Percentiles rank a stretch among this genome's conserved stretches.
Evolutionary conservation across 2,113 vertebrate species (phyloP).

Genomic region (Capreolus pygargus): DNA sequence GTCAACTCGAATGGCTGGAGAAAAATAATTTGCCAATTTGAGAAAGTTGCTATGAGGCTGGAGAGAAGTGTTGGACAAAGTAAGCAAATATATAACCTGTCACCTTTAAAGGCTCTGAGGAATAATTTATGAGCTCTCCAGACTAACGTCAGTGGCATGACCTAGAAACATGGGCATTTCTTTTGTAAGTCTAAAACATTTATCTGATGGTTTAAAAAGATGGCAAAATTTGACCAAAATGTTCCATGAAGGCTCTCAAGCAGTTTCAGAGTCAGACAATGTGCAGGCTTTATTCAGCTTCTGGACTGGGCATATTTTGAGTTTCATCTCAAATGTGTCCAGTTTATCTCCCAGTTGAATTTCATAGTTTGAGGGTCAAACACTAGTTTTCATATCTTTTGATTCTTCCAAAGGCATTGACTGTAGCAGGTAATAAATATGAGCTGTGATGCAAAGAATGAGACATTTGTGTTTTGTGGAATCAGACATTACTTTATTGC

Average conservation of each 20-base stretch:
- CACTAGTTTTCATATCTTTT: background rate
- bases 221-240: background rate
- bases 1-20: constrained; percentile 48
- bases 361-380: background rate
- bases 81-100: constrained; percentile 53
- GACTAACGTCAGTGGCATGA: background rate
- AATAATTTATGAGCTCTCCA: constrained; percentile 44
- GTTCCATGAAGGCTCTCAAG: background rate
- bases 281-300: rapidly evolving
- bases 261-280: background rate
- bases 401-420: background rate
- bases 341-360: background rate
- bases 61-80: constrained; percentile 38
- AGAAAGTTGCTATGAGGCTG: constrained; percentile 51
- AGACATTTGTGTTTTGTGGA: background rate
- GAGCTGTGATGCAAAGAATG: background rate
- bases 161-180: background rate
- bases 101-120: constrained; percentile 14
- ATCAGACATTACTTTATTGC: background rate
- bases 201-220: background rate
- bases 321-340: background rate
- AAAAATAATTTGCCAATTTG: constrained; percentile 69
- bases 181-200: background rate
- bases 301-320: background rate
- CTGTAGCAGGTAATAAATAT: background rate